Evolutionary conservation across 2,888 invertebrate genomes (phyloP), one percentile per base, ranked within the genome.

Genomic region (Ypsolopha scabrella): DNA sequence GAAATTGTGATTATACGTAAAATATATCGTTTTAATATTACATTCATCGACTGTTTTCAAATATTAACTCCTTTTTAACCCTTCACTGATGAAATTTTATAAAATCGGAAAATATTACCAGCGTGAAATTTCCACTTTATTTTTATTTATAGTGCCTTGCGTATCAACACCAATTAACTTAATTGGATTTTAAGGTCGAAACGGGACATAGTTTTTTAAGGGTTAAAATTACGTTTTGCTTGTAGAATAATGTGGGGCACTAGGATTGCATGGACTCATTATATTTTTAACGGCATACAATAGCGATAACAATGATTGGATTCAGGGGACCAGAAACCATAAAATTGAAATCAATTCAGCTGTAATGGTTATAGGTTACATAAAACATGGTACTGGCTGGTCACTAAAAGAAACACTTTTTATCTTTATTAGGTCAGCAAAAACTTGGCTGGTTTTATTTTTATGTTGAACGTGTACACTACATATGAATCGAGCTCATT

Each of bases 321-420:
- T 83, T 81, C 83, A 76, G 75, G 78, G 70, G 74, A 81, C 75
- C 80, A 80, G 75, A 82, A 79, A 81, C 81, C 80, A 82, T 86
- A 83, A 86, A 86, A 83, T 81, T 77, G 74, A 83, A 85, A 86
- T 86, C 81, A 85, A 85, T 83, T 85, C 83, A 73, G 73, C 71
- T 70, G 75, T 81, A 82, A 83, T 80, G 85, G 79, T 80, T 82
- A 83, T 80, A 65, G 79, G 67, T 63, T 50, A 52, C 54, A 50
- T 82, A 79, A 83, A 82, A 80, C 70, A 72, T 68, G 68, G 11
- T 45, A 45, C 59, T 66, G 24, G 63, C 63, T 72, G 70, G 73
- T 70, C 73, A 72, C 68, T 64, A 57, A 67, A 68, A 41, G 41
- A 47, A 45, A 49, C 38, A 35, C n/a, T 45, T n/a, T 41, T 33